Evolutionary conservation across 1,140 invertebrate genomes (phyloP).

Genomic region (Ceratina australensis): DNA sequence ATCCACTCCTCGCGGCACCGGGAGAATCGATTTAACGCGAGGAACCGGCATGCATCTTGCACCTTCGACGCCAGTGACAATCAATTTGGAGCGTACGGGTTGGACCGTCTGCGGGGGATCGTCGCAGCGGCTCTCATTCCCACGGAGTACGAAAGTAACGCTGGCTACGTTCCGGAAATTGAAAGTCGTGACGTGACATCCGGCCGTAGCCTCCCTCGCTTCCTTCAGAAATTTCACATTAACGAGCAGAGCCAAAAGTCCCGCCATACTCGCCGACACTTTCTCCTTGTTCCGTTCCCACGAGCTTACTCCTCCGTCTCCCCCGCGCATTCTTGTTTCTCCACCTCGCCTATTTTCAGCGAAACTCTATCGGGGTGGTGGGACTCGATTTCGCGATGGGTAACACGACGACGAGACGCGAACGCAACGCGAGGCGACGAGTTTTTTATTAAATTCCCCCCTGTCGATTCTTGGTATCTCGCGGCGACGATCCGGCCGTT

Average conservation of each 20-base stretch:
- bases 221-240: conserved; percentile 59
- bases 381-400: conserved; percentile 16
- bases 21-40: conserved; percentile 29
- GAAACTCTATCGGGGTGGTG: background rate
- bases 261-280: conserved; percentile 23
- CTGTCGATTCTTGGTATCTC: conserved; percentile 68
- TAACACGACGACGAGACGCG: conserved; percentile 13
- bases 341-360: background rate
- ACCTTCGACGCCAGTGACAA: conserved; percentile 55
- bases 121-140: conserved; percentile 35
- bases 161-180: conserved; percentile 67
- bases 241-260: conserved; percentile 52
- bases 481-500: conserved; percentile 68
- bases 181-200: conserved; percentile 73
- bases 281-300: conserved; percentile 3
- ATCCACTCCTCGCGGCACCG: background rate
- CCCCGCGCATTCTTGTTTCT: background rate
- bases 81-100: conserved; percentile 46
- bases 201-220: conserved; percentile 47
- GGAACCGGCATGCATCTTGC: conserved; percentile 51
- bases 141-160: background rate
- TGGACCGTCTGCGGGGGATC: background rate
- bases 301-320: no score
- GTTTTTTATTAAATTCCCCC: conserved; percentile 68
- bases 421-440: conserved; percentile 23